Evolutionary conservation across 2,888 invertebrate genomes (phyloP).

Genomic region (Tipula unca): DNA sequence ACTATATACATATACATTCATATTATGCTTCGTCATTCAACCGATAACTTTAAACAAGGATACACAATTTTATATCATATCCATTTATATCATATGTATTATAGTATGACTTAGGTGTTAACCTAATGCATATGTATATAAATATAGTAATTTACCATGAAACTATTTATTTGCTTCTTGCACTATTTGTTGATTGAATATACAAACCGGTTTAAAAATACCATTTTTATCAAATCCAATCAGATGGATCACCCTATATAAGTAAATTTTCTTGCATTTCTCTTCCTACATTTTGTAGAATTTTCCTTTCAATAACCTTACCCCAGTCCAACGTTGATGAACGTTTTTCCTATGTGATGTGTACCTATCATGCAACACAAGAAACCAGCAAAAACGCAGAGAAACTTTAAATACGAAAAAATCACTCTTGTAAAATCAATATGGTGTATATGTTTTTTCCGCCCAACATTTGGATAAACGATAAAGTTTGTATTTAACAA

Average conservation of each 20-base stretch:
- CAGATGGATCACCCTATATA: background rate
- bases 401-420: background rate
- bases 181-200: background rate
- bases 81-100: background rate
- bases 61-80: background rate
- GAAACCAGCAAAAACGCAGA: background rate
- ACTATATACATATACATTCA: background rate
- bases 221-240: background rate
- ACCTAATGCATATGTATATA: background rate
- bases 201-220: background rate
- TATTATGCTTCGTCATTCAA: background rate
- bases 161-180: background rate
- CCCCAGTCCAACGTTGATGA: background rate
- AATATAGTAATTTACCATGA: background rate
- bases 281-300: background rate
- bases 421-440: constrained; percentile 14
- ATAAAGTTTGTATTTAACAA: background rate
- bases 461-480: background rate
- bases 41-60: background rate
- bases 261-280: background rate
- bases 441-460: background rate
- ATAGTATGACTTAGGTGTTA: background rate
- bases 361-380: background rate
- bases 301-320: background rate
- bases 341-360: background rate